Evolutionary conservation across 2,888 invertebrate genomes (phyloP).

Genomic region (Tuta absoluta): DNA sequence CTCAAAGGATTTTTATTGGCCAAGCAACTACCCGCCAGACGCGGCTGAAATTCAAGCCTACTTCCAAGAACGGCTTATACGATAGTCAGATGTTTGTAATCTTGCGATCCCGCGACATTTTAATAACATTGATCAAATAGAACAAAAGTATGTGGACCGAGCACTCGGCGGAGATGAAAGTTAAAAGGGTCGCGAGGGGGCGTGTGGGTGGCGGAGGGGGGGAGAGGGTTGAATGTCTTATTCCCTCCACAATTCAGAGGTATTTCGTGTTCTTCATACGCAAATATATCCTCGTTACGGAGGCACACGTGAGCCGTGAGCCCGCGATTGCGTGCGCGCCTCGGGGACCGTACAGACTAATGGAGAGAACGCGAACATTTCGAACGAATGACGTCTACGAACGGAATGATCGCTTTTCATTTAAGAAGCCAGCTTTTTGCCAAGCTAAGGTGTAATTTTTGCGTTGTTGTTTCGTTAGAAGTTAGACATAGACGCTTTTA

Average conservation of each 20-base stretch:
- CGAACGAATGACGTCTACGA: neutral
- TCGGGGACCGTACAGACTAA: conserved; percentile 26
- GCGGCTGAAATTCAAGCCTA: conserved; percentile 26
- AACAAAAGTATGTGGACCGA: conserved; percentile 82
- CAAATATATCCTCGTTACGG: conserved; percentile 81
- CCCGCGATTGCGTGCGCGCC: conserved; percentile 75
- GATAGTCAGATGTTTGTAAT: conserved; percentile 77
- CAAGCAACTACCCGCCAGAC: conserved; percentile 13
- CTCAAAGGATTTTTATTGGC: conserved; percentile 16
- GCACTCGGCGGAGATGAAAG: conserved; percentile 82
- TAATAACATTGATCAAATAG: conserved; percentile 82
- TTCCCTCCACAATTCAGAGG: conserved; percentile 81
- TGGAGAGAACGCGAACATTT: neutral
- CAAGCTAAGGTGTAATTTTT: too few species aligned
- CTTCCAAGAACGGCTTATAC: conserved; percentile 55
- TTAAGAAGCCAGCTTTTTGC: neutral
- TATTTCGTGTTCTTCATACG: conserved; percentile 82
- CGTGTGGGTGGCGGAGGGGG: conserved; percentile 45
- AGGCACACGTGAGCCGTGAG: conserved; percentile 79
- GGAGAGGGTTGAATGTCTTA: conserved; percentile 80
- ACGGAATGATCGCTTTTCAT: neutral
- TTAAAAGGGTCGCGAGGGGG: conserved; percentile 78
- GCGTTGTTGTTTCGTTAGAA: too few species aligned
- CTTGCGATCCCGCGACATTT: conserved; percentile 77
- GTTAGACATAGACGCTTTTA: too few species aligned